Conservation (phyloP, 2,113 vertebrate genomes). For the Oncorhynchus masou region DNA sequence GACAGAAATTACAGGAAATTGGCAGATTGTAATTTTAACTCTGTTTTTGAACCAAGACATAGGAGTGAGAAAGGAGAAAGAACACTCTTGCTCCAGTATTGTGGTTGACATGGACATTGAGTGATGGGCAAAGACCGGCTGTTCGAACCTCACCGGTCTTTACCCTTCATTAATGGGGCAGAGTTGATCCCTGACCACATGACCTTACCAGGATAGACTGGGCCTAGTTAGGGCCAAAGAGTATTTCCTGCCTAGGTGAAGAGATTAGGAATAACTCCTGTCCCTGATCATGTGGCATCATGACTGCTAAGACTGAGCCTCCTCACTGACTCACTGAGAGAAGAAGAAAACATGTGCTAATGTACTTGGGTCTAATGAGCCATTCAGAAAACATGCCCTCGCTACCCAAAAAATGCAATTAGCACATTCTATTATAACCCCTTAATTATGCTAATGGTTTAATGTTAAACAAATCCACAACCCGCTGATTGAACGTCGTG, state of each 20-base stretch:
- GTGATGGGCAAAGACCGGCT: too few relatives aligned
- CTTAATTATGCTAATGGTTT: conserved; percentile 79
- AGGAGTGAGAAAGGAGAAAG: too few relatives aligned
- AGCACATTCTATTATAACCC: conserved; percentile 79
- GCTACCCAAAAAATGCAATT: conserved; percentile 80
- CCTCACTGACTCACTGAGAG: conserved; percentile 31
- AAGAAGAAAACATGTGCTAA: conserved; percentile 76
- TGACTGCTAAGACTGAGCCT: conserved; percentile 50
- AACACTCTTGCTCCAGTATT: too few relatives aligned
- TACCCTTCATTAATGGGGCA: too few relatives aligned
- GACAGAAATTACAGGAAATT: conserved; percentile 69
- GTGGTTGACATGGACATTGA: too few relatives aligned
- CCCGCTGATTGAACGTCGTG: conserved; percentile 67
- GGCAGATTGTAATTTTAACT: conserved; percentile 23
- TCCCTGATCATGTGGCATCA: conserved; percentile 42
- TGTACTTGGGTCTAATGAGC: conserved; percentile 76
- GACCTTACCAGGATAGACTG: too few relatives aligned
- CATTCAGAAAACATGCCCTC: conserved; percentile 77
- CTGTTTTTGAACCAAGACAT: too few relatives aligned
- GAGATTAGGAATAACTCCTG: conserved; percentile 1
- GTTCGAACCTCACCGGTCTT: too few relatives aligned
- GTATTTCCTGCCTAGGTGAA: too few relatives aligned
- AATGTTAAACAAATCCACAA: conserved; percentile 80
- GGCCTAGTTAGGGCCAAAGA: too few relatives aligned
- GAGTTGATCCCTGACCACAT: too few relatives aligned